Base-by-base conservation (phyloP, 2,113 vertebrate genomes). In the Empidonax alnorum region DNA sequence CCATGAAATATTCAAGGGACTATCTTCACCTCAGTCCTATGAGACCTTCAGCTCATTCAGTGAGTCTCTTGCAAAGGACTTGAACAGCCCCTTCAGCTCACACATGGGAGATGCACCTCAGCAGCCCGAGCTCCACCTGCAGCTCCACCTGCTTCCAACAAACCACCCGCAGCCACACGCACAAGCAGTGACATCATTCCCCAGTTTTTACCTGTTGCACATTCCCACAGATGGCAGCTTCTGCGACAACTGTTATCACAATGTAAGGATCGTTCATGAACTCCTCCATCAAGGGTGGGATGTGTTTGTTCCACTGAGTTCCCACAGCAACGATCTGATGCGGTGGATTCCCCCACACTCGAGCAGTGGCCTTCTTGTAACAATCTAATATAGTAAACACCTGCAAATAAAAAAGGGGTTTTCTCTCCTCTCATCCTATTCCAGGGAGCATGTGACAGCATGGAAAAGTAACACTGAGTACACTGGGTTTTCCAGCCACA, bases 191-290 rank as follows among this genome's bases (percentile, higher is more conserved):
- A 62, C 33, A 52, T 2, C 0, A 3, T 16, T 20, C 28, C 27
- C 52, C 4, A 33, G 13, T 10, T 33, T 49, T 74, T 88, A 99
- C 99, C 99, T 99, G 99, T 6, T 99, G 98, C 59, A 99, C 98
- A 2, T 97, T 96, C 31, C 98, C 99, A 7, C 98, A 99, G 47
- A 99, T 97, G 2, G 98, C 98, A 22, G 99, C 99, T 94, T 99
- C 99, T 75, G 99, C 98, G 1, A 97, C 52, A 63, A 96, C 89
- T 1, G 98, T 98, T 84, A 99, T 97, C 59, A 99, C 96, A 10
- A 99, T 1, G 8, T 94, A 98, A 37, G 99, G 99, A 52, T 98
- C 96, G 0, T 96, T 96, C 98, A 99, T 99, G 96, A 98, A 97
- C 47, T 98, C 97, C 82, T 85, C 94, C 30, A 98, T 83, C 89